Base-by-base conservation (phyloP, 1,140 invertebrate species). In the Potamilus streckersoni region DNA sequence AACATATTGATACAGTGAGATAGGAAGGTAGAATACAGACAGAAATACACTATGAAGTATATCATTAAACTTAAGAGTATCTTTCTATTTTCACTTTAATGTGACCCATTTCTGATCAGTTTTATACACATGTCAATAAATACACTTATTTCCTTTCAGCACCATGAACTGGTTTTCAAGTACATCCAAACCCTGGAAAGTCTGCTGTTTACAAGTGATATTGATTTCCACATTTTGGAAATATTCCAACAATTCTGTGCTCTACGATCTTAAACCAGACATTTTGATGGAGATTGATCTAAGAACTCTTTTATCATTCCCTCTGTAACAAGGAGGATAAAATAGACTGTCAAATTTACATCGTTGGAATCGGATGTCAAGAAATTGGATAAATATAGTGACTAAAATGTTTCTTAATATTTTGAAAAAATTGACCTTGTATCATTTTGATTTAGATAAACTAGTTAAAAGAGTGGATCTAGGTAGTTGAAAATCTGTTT, bases 101-200 rank as follows among this genome's bases (percentile, higher is more conserved):
- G 2, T n/a, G 16, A 31, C 15, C 27, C 17, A 19, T n/a, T 17
- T 66, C 19, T 66, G 16, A 31, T 31, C 19, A 20, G 8, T 17
- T 23, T 23, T 20, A 23, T 23, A 38, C 56, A 56, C 15, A 20
- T 13, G 17, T 13, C 12, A 8, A 49, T 16, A 65, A 2, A 65
- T 73, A 14, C 2, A 13, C 17, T 2, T 8, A 71, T 61, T 76
- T 66, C 62, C 78, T 89, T 91, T 72, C 86, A 93, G 97, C 97
- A 99, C 90, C 95, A 98, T 89, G 96, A 98, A 86, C 96, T 98
- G 93, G 97, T 99, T n/a, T 96, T 96, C 91, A 96, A 96, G 85
- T 98, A 98, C 91, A 96, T 96, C 86, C 95, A 94, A 76, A 98
- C 96, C 0, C 88, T 99, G 87, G 97, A 99, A 89, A 97, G 95